phyloP scores from a whole-genome alignment of 2,113 vertebrate species.

The Psammodynastes pulverulentus region DNA sequence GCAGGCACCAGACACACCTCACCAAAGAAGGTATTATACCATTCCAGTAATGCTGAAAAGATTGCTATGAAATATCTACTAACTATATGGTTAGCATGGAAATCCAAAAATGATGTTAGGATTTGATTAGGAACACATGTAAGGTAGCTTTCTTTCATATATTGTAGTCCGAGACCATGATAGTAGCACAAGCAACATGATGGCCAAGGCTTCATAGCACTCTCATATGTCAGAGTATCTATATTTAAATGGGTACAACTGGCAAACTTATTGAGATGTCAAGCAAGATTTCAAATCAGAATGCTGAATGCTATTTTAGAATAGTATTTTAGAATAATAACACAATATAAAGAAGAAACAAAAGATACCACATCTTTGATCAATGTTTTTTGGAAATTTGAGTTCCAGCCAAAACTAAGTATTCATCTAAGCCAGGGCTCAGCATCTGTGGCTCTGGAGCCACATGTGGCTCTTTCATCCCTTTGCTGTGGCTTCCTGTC shows the following conservation, averaged over 20 bases:
- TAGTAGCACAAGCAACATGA: background rate
- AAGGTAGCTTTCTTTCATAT: background rate
- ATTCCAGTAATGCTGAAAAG: background rate
- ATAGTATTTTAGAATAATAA: background rate
- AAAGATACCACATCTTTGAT: background rate
- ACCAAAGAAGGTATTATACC: background rate
- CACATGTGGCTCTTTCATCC: too few relatives aligned
- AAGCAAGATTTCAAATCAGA: background rate
- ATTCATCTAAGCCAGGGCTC: background rate
- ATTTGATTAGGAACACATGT: background rate
- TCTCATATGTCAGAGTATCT: background rate
- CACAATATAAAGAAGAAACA: background rate
- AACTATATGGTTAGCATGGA: background rate
- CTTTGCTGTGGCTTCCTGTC: too few relatives aligned
- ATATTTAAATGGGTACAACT: background rate
- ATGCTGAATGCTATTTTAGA: background rate
- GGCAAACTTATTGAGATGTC: background rate
- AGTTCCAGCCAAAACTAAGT: background rate
- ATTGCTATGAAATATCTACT: background rate
- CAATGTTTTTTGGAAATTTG: background rate
- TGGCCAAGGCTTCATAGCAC: background rate
- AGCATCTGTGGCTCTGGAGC: too few relatives aligned
- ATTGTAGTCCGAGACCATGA: background rate
- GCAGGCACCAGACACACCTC: background rate
- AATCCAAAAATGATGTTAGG: background rate